phyloP scores from a whole-genome alignment of 2,797 vertebrate species.

The Notamacropus eugenii region DNA sequence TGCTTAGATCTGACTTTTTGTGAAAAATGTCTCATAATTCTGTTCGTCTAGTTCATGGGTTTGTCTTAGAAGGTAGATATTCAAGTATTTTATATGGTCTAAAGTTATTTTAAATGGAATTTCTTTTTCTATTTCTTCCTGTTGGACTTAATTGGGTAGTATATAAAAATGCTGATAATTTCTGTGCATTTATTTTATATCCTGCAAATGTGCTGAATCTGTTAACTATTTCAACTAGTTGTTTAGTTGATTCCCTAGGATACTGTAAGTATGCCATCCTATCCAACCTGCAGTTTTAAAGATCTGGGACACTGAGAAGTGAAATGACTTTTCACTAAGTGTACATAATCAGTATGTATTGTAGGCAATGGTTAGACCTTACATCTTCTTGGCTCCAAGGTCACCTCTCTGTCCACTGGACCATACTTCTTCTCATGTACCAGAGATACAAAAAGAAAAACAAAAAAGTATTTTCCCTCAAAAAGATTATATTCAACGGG shows the following conservation, averaged over 20 bases:
- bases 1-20: not conserved
- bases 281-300: not conserved
- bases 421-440: not conserved
- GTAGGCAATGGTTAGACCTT: not conserved
- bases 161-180: not conserved
- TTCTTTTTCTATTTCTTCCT: not conserved
- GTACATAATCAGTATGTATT: not conserved
- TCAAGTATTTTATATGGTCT: not conserved
- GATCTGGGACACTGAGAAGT: not conserved
- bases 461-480: not conserved
- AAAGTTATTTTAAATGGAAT: not conserved
- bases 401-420: not conserved
- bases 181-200: not conserved
- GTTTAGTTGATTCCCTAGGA: not conserved
- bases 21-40: not conserved
- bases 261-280: not conserved
- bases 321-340: not conserved
- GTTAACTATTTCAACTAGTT: not conserved
- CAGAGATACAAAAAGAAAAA: not conserved
- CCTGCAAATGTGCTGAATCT: not conserved
- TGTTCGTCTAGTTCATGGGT: not conserved
- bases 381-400: not conserved
- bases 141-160: not conserved
- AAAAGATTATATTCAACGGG: not conserved
- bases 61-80: not conserved